Evolutionary conservation across 2,797 vertebrate genomes (phyloP).

Genomic region (Sylvilagus floridanus): DNA sequence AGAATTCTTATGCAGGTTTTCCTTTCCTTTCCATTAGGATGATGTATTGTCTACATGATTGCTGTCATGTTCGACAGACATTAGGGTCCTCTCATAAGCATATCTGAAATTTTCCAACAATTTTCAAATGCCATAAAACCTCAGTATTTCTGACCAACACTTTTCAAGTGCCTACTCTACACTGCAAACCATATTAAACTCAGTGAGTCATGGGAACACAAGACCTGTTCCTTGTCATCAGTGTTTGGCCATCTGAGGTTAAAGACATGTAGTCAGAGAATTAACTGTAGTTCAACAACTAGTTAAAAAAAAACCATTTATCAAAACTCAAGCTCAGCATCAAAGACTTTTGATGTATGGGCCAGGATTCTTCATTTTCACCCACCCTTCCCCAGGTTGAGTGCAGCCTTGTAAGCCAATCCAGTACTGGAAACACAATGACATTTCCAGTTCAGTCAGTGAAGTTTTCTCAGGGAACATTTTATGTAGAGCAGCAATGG

Average conservation of each 20-base stretch:
- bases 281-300: neutral
- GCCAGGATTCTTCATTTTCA: neutral
- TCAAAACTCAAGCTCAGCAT: neutral
- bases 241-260: neutral
- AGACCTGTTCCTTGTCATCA: neutral
- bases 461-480: neutral
- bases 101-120: neutral
- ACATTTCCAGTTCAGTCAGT: neutral
- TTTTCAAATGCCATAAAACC: conserved; percentile 47
- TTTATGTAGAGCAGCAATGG: neutral
- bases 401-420: neutral
- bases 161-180: neutral
- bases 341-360: neutral
- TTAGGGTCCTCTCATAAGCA: neutral
- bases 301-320: neutral
- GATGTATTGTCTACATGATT: neutral
- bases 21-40: neutral
- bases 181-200: neutral
- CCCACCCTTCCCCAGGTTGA: neutral
- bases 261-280: neutral
- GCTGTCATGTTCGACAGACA: neutral
- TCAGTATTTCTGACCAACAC: neutral
- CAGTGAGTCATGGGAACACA: neutral
- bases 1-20: neutral
- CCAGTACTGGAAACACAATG: neutral